Base-by-base conservation (phyloP, 2,113 vertebrate genomes). In the Porphyrio hochstetteri region DNA sequence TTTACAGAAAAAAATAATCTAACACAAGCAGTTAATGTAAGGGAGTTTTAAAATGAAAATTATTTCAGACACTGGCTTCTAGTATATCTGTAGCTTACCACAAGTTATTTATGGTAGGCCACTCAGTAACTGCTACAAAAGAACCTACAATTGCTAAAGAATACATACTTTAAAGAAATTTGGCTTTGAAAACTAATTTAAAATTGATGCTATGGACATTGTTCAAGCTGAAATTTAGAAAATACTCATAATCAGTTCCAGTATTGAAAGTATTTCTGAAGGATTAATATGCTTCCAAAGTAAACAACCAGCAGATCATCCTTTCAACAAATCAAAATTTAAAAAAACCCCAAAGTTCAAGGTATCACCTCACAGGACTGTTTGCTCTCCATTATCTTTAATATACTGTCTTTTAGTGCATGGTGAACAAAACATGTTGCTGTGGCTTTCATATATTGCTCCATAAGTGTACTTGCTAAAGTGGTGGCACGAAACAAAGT, bases 361-460 rank as follows among this genome's bases (percentile, higher is more conserved):
- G 44, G 21, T 87, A 95, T 93, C 91, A 99, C 99, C 99, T 99
- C 99, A 92, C 99, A 99, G 78, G 99, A 99, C 97, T 99, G 99
- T 95, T 99, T 99, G 98, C 99, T 99, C 88, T 99, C 99, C 99
- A 99, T 99, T 97, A 99, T 99, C 96, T 98, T 99, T 96, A 99
- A 98, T 98, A 99, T 99, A 64, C 97, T 98, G 93, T 99, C 99
- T 97, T 99, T 99, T 61, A 99, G 98, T 7, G 99, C 99, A 60
- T 99, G 99, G 93, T 99, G 99, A 95, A 99, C 98, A 79, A 99
- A 99, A 6, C 98, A 98, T 29, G 99, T 99, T 48, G 99, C 99
- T 44, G 99, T 99, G 95, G 99, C 98, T 98, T 99, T 99, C 99
- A 99, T 99, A 96, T 99, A 99, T 94, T 99, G 99, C 96, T 99